phyloP scores from a whole-genome alignment of 2,797 vertebrate species.

The Eulemur rubriventer region DNA sequence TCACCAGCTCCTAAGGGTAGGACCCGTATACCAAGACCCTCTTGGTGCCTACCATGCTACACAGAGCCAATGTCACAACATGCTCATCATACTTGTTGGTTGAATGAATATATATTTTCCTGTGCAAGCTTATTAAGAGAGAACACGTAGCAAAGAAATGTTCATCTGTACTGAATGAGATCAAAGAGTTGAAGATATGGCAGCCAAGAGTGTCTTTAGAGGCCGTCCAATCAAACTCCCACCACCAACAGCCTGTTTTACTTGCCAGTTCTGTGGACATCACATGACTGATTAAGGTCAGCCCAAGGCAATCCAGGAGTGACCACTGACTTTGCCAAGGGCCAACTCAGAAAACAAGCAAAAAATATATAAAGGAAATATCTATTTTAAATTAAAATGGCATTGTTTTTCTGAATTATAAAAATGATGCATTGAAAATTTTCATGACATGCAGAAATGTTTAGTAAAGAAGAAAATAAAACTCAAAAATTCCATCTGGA shows the following conservation, averaged over 20 bases:
- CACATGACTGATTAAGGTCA: neutral
- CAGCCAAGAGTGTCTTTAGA: neutral
- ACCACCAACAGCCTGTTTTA: neutral
- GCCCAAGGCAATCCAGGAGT: neutral
- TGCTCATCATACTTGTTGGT: neutral
- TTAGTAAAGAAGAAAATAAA: neutral
- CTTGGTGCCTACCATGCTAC: fast-evolving
- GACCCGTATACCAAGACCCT: neutral
- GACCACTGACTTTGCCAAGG: neutral
- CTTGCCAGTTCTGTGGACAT: neutral
- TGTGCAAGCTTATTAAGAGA: neutral
- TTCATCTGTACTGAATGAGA: neutral
- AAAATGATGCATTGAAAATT: neutral
- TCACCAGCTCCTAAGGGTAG: neutral
- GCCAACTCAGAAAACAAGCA: neutral
- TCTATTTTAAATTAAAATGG: neutral
- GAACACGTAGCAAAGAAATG: neutral
- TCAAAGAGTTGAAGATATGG: neutral
- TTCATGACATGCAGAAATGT: neutral
- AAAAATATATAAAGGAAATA: neutral
- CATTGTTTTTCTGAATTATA: neutral
- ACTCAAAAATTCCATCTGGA: neutral
- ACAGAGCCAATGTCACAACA: neutral
- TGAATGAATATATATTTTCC: neutral
- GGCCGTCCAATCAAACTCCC: neutral